Conservation (phyloP, 1,140 invertebrate genomes). For the Paraescarpia echinospica region DNA sequence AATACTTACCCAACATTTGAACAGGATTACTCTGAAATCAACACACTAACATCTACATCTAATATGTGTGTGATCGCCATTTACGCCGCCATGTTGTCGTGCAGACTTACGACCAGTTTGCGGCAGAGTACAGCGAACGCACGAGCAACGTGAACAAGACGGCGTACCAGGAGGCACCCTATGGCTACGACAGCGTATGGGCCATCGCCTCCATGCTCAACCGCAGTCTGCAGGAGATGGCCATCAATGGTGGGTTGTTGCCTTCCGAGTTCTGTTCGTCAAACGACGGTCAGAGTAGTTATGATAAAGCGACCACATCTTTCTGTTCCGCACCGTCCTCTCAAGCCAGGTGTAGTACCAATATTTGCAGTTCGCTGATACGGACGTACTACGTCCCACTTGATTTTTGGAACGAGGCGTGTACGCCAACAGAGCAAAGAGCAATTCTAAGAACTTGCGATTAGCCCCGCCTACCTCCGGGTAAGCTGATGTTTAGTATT, state of each 20-base stretch:
- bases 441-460: too few relatives aligned
- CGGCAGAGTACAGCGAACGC: conserved; percentile 19
- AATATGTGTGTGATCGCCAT: not conserved
- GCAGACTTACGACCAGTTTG: conserved; percentile 27
- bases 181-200: conserved; percentile 32
- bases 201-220: conserved; percentile 27
- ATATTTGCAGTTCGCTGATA: too few relatives aligned
- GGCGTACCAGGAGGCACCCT: conserved; percentile 28
- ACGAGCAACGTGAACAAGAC: conserved; percentile 15
- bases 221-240: conserved; percentile 6
- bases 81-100: conserved; percentile 2
- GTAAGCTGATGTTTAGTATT: too few relatives aligned
- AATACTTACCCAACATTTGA: not conserved
- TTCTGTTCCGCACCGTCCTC: too few relatives aligned
- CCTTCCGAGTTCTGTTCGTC: not conserved
- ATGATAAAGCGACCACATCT: too few relatives aligned
- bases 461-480: too few relatives aligned
- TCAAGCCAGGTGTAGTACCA: too few relatives aligned
- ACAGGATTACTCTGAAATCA: not conserved
- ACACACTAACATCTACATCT: not conserved
- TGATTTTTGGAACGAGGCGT: too few relatives aligned
- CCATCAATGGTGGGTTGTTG: not conserved
- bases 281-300: too few relatives aligned
- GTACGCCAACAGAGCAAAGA: too few relatives aligned
- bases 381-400: too few relatives aligned